Evolutionary conservation across 2,113 vertebrate genomes (phyloP), one percentile per base, ranked within the genome.

Genomic region (Ictalurus punctatus): DNA sequence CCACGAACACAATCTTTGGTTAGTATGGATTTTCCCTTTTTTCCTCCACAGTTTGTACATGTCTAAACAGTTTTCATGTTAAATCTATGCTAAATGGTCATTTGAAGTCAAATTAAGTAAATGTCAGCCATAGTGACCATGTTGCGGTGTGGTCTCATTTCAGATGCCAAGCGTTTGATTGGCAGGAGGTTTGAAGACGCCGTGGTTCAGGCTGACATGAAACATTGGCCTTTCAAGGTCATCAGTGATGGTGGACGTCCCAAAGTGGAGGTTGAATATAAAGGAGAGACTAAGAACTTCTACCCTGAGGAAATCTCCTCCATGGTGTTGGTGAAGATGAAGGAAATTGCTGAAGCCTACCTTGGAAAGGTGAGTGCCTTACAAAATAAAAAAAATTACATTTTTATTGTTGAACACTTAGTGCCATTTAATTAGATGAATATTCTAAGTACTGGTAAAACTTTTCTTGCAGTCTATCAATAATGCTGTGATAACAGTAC

Each of bases 271-370:
- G 96, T 96, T 17, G 96, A 96, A 21, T 96, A 96, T 93, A 96
- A 96, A 89, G 96, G 95, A 17, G 96, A 96, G 85, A 21, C 83
- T 0, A 96, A 96, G 82, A 87, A 85, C 37, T 96, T 96, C 89
- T 96, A 95, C 91, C 95, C 95, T 84, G 96, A 96, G 82, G 95
- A 96, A 58, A 90, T 96, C 63, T 96, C 96, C 0, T 96, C 96
- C 27, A 96, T 96, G 96, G 96, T 96, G 81, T 91, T 96, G 27
- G 92, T 92, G 2, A 96, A 96, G 87, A 96, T 96, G 96, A 96
- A 96, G 94, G 96, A 96, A 67, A 96, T 96, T 89, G 95, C 96
- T 37, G 96, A 96, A 91, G 95, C 96, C 80, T 96, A 96, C 90
- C 94, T 96, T 19, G 96, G 96, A 89, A 96, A 96, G 89, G 95